Evolutionary conservation across 2,797 vertebrate genomes (phyloP).

Genomic region (Myripristis jacobus): DNA sequence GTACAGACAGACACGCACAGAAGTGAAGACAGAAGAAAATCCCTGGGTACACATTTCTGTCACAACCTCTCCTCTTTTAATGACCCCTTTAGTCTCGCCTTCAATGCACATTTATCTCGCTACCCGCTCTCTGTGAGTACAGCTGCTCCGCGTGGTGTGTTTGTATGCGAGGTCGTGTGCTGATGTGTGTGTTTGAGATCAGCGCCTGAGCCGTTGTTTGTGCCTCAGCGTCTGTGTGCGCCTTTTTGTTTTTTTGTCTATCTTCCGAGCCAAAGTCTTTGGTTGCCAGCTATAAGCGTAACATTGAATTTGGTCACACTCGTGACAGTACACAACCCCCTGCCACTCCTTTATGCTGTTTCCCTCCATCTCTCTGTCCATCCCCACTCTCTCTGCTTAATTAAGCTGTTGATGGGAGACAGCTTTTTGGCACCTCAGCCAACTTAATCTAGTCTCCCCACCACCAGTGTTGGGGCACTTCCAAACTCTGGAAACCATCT

Average conservation of each 20-base stretch:
- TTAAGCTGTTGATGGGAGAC: conserved; percentile 69
- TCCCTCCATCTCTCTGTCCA: conserved; percentile 38
- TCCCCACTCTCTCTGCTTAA: conserved; percentile 46
- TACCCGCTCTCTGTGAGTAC: conserved; percentile 70
- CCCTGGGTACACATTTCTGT: conserved; percentile 80
- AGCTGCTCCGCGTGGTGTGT: conserved; percentile 73
- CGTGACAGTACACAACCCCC: conserved; percentile 44
- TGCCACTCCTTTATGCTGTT: conserved; percentile 20
- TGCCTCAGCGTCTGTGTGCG: conserved; percentile 39
- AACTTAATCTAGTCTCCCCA: conserved; percentile 28
- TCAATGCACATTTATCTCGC: conserved; percentile 76
- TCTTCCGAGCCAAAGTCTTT: conserved; percentile 47
- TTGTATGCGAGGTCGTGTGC: conserved; percentile 19
- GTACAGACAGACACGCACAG: conserved; percentile 16
- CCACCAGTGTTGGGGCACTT: conserved; percentile 4
- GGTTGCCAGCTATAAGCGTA: conserved; percentile 55
- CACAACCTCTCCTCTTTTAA: conserved; percentile 79
- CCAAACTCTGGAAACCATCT: conserved; percentile 48
- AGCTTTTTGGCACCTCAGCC: conserved; percentile 62
- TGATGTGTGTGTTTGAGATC: conserved; percentile 66
- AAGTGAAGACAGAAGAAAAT: conserved; percentile 63
- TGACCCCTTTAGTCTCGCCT: conserved; percentile 82
- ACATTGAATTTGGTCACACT: conserved; percentile 65
- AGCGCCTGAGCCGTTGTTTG: conserved; percentile 68
- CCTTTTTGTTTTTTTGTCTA: conserved; percentile 67